phyloP scores from a whole-genome alignment of 2,888 invertebrate genomes.

The Chalcosyrphus nemorum region DNA sequence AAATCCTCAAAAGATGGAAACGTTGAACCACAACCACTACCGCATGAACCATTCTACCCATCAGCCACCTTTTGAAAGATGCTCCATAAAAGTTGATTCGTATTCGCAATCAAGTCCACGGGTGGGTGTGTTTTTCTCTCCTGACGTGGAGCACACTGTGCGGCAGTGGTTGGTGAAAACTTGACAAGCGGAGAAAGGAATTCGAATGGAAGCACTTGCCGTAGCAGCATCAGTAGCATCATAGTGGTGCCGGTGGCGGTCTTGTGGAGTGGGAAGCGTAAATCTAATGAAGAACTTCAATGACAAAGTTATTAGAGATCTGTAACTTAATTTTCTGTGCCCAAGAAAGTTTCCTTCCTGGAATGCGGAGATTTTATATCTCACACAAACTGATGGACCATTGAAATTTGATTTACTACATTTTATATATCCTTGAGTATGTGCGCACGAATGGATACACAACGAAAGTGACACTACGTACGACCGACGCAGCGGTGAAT shows the following conservation, averaged over 20 bases:
- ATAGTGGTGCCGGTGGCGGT: background rate
- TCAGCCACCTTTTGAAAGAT: constrained; percentile 44
- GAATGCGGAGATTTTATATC: constrained; percentile 50
- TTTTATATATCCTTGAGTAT: background rate
- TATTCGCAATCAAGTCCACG: constrained; percentile 45
- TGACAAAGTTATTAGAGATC: constrained; percentile 70
- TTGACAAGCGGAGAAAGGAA: constrained; percentile 57
- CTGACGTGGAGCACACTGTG: background rate
- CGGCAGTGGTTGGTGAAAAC: constrained; percentile 36
- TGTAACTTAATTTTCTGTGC: constrained; percentile 67
- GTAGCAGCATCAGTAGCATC: background rate
- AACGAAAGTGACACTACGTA: background rate
- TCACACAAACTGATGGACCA: constrained; percentile 56
- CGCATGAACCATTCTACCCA: background rate
- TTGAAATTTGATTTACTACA: constrained; percentile 57
- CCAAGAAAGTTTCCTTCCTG: constrained; percentile 57
- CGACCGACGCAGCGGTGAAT: background rate
- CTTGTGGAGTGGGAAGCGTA: constrained; percentile 12
- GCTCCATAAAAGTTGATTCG: constrained; percentile 59
- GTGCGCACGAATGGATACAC: background rate
- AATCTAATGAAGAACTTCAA: constrained; percentile 71
- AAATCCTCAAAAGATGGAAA: constrained; percentile 32
- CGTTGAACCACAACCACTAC: constrained; percentile 26
- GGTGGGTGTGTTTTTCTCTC: constrained; percentile 7
- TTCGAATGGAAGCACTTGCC: constrained; percentile 46